phyloP scores from a whole-genome alignment of 1,140 invertebrate genomes.

The Caenorhabditis brenneri region DNA sequence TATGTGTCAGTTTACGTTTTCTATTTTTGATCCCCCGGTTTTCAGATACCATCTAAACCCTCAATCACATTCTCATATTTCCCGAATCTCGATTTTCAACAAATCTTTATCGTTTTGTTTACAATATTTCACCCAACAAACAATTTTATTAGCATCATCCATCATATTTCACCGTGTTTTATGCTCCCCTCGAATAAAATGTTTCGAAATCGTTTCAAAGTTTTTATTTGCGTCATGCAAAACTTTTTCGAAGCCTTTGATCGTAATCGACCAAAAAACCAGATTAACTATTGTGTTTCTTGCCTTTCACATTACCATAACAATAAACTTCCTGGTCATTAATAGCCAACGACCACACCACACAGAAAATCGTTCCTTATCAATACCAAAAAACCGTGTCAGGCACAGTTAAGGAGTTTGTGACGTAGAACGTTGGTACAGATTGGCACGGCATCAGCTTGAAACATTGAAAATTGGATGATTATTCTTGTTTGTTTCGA shows the following conservation, averaged over 20 bases:
- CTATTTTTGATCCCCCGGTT: too few species aligned
- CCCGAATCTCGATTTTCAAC: too few species aligned
- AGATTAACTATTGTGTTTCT: neutral
- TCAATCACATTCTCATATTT: too few species aligned
- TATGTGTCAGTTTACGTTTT: too few species aligned
- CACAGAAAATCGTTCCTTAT: conserved; percentile 16
- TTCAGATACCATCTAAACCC: too few species aligned
- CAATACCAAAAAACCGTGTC: neutral
- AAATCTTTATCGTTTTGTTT: neutral
- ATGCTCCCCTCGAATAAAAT: neutral
- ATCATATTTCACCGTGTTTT: neutral
- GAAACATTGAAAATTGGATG: neutral
- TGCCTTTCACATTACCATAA: neutral
- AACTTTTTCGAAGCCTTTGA: neutral
- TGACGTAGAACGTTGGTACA: neutral
- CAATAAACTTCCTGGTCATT: conserved; percentile 24
- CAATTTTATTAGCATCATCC: neutral
- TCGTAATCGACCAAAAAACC: neutral
- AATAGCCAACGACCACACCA: neutral
- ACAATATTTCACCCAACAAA: neutral
- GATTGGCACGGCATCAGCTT: neutral
- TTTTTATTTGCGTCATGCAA: too few species aligned
- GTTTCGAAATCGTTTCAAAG: neutral
- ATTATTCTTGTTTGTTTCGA: neutral
- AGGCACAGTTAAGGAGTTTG: neutral